phyloP scores from a whole-genome alignment of 2,888 invertebrate species.

The Chrysolina americana region DNA sequence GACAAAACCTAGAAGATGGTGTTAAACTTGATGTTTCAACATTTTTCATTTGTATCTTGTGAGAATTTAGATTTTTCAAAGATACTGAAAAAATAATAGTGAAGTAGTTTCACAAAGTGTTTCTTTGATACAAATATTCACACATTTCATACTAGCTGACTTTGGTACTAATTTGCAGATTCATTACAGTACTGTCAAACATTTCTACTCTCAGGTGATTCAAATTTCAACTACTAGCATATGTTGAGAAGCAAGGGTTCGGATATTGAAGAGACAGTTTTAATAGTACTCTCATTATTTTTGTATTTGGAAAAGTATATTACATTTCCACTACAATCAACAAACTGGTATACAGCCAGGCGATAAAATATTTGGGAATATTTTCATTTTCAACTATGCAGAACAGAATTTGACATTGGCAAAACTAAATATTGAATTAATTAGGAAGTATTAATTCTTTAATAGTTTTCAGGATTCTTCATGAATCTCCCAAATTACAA shows the following conservation, averaged over 20 bases:
- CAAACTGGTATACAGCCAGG: too few relatives aligned
- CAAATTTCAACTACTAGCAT: not conserved
- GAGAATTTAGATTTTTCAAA: not conserved
- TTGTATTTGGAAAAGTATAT: not conserved
- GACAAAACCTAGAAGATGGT: not conserved
- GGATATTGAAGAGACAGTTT: not conserved
- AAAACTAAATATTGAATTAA: not conserved
- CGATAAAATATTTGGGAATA: too few relatives aligned
- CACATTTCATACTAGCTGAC: slow-evolving; percentile 1
- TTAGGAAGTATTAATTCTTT: not conserved
- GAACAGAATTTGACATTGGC: not conserved
- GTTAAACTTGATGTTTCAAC: not conserved
- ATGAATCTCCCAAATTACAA: not conserved
- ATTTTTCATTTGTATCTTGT: not conserved
- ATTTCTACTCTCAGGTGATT: not conserved
- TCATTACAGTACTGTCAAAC: not conserved
- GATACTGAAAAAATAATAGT: not conserved
- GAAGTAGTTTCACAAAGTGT: not conserved
- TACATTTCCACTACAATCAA: too few relatives aligned
- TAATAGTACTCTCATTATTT: not conserved
- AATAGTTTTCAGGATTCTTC: not conserved
- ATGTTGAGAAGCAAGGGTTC: not conserved
- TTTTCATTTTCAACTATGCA: not conserved
- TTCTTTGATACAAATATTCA: not conserved
- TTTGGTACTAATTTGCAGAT: not conserved